Conservation (phyloP, 2,888 invertebrate species). For the Stegophylla sp. region DNA sequence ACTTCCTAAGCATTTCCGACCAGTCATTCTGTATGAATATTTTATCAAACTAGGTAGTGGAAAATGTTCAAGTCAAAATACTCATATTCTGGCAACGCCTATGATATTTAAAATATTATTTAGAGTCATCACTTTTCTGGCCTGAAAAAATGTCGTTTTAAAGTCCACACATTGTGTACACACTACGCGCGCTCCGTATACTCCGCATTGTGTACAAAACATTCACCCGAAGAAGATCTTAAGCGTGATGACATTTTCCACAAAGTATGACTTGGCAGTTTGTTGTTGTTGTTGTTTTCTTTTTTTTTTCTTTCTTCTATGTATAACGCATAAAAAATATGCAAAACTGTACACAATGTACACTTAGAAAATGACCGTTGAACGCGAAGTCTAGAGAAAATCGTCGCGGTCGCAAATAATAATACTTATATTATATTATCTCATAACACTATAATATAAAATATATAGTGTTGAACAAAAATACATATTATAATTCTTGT, state of each 20-base stretch:
- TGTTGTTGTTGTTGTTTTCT: too few species aligned
- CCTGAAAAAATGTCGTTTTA: neutral
- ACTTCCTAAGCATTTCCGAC: too few species aligned
- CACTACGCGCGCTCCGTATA: neutral
- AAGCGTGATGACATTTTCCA: neutral
- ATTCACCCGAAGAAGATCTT: neutral
- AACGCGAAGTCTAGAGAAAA: neutral
- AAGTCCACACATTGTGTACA: neutral
- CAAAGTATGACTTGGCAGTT: constrained; percentile 25
- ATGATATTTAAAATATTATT: too few species aligned
- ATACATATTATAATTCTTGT: neutral
- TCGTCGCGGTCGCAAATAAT: neutral
- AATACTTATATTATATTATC: too few species aligned
- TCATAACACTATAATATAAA: too few species aligned
- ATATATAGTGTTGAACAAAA: neutral
- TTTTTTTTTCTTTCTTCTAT: too few species aligned
- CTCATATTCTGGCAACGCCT: too few species aligned
- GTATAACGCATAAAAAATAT: neutral
- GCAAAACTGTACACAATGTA: neutral
- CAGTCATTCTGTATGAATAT: too few species aligned
- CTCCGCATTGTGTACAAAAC: neutral
- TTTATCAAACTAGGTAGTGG: too few species aligned
- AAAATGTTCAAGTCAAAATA: too few species aligned
- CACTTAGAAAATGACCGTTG: neutral
- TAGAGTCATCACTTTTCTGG: too few species aligned